Conservation (phyloP, 2,797 vertebrate genomes). For the Crocidura indochinensis region DNA sequence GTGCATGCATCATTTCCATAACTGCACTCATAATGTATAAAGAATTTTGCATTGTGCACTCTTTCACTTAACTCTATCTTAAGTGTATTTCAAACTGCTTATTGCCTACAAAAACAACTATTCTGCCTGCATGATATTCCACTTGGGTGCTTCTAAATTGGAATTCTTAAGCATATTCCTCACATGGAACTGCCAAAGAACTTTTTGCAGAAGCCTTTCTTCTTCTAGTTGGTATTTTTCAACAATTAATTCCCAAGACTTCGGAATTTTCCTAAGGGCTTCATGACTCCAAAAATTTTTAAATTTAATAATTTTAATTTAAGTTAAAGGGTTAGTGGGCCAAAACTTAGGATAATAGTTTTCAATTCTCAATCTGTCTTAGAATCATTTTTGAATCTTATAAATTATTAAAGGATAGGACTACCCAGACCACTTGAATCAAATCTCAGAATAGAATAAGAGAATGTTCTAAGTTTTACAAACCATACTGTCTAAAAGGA, state of each 20-base stretch:
- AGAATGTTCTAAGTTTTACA: neutral
- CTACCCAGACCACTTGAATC: neutral
- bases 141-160: slow-evolving; percentile 50
- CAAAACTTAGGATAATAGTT: neutral
- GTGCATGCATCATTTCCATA: slow-evolving; percentile 36
- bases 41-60: slow-evolving; percentile 1
- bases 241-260: slow-evolving; percentile 12
- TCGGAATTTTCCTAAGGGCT: slow-evolving; percentile 17
- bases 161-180: slow-evolving; percentile 25
- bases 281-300: neutral
- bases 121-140: slow-evolving; percentile 60
- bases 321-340: neutral
- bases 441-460: neutral
- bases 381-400: neutral
- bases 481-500: too few species aligned
- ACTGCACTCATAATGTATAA: slow-evolving; percentile 23
- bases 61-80: slow-evolving; percentile 35
- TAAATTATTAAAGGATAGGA: neutral
- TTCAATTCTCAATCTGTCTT: neutral
- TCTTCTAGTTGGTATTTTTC: slow-evolving; percentile 42
- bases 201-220: slow-evolving; percentile 31
- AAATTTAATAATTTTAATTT: neutral
- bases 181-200: neutral
- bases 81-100: slow-evolving; percentile 44
- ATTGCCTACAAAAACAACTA: slow-evolving; percentile 25